phyloP scores from a whole-genome alignment of 2,113 vertebrate genomes.

The Pogona vitticeps region DNA sequence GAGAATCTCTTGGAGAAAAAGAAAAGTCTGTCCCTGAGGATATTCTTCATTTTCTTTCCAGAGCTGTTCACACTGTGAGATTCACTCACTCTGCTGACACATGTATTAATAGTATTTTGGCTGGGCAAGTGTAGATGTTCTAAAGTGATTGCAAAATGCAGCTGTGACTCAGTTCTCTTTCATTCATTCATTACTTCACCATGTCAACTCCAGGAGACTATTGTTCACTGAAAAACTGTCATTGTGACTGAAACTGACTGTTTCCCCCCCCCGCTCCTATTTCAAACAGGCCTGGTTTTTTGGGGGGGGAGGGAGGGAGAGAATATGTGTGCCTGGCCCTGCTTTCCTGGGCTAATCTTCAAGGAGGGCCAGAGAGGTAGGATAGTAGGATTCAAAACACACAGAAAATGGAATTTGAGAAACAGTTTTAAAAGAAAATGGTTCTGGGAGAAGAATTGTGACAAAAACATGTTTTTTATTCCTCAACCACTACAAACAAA shows the following conservation, averaged over 20 bases:
- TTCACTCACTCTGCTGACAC: conserved; percentile 90
- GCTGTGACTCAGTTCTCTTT: conserved; percentile 87
- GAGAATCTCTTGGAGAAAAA: conserved; percentile 80
- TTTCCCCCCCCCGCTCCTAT: conserved; percentile 70
- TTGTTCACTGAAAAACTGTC: conserved; percentile 88
- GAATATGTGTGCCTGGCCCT: conserved; percentile 3
- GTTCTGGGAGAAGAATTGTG: neutral
- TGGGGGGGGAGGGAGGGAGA: neutral
- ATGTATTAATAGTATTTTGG: conserved; percentile 92
- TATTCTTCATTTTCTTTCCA: conserved; percentile 84
- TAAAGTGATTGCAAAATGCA: conserved; percentile 86
- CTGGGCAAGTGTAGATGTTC: conserved; percentile 84
- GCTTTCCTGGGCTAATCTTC: conserved; percentile 46
- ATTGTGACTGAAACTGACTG: conserved; percentile 85
- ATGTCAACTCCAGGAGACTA: conserved; percentile 85
- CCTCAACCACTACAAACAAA: neutral
- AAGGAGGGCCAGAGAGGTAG: conserved; percentile 28
- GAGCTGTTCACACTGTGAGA: conserved; percentile 77
- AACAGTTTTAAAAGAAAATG: neutral
- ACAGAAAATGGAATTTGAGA: conserved; percentile 4
- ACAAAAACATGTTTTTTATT: neutral
- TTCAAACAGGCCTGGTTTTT: conserved; percentile 39
- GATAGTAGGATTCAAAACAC: conserved; percentile 24
- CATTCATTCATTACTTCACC: conserved; percentile 88
- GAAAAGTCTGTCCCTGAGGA: conserved; percentile 85